These are phyloP conservation scores for Agapornis canus DNA, from an alignment of 2,797 vertebrate genomes.

Conservation along the genomic window DNA sequence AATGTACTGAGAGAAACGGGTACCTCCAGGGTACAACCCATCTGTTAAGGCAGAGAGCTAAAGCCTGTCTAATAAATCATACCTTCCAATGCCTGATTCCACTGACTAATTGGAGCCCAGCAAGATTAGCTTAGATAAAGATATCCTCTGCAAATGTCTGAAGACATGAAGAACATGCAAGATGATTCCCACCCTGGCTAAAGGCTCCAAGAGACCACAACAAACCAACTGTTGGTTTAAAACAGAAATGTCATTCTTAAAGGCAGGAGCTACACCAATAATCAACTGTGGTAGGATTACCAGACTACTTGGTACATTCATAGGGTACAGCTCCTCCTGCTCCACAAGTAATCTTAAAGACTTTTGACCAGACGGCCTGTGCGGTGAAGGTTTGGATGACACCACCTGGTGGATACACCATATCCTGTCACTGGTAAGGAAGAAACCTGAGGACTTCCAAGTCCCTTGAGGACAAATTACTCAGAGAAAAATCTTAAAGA, in stretches of 20 bases:
- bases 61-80: neutral
- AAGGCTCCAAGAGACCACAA: neutral
- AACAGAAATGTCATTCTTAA: neutral
- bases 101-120: neutral
- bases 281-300: neutral
- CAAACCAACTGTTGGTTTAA: neutral
- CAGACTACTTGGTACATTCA: neutral
- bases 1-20: neutral
- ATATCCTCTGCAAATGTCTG: neutral
- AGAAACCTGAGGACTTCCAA: slow-evolving; percentile 8
- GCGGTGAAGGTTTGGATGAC: neutral
- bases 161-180: neutral
- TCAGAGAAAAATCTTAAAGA: slow-evolving; percentile 16
- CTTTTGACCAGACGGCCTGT: slow-evolving; percentile 9
- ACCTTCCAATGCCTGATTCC: neutral
- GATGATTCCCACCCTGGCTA: neutral
- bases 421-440: slow-evolving; percentile 31
- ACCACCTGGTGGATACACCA: neutral
- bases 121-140: neutral
- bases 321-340: neutral
- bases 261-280: neutral
- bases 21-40: neutral
- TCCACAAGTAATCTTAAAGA: neutral
- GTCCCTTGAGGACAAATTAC: slow-evolving; percentile 1
- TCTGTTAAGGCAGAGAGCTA: neutral